Evolutionary conservation across 2,888 invertebrate species (phyloP).

Genomic region (Imbricaverruca yamaguchii): DNA sequence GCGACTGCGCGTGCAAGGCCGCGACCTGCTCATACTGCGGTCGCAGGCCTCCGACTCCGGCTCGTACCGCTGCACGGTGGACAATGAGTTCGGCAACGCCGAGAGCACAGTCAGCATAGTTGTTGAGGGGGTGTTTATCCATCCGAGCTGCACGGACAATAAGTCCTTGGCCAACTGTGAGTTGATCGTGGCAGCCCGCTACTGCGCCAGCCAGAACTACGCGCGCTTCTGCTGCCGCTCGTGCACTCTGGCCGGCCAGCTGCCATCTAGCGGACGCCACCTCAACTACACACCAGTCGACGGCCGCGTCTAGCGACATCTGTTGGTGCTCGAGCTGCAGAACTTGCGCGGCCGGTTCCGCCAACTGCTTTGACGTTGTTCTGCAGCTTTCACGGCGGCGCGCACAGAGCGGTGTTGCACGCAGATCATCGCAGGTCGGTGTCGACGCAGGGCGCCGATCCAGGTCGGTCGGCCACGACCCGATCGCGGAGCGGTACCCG

Average conservation of each 20-base stretch:
- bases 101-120: constrained; percentile 56
- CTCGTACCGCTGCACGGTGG: constrained; percentile 71
- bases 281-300: constrained; percentile 37
- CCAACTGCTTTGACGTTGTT: no score
- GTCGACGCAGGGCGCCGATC: no score
- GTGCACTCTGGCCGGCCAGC: constrained; percentile 76
- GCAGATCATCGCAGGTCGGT: background rate
- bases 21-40: constrained; percentile 59
- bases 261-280: constrained; percentile 49
- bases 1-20: constrained; percentile 45
- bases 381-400: no score
- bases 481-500: no score
- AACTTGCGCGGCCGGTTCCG: no score
- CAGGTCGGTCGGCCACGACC: no score
- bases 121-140: constrained; percentile 72
- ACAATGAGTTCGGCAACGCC: constrained; percentile 56
- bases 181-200: constrained; percentile 73
- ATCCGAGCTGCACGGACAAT: constrained; percentile 76
- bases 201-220: constrained; percentile 71
- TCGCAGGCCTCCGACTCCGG: constrained; percentile 65
- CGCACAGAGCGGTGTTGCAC: no score
- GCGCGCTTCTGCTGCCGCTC: constrained; percentile 85
- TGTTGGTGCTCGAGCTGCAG: no score
- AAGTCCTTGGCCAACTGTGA: constrained; percentile 81
- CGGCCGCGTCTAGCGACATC: background rate